These are phyloP conservation scores for Nematostella vectensis DNA, from an alignment of 92 coral and sea anemone species.

Conservation along the genomic window DNA sequence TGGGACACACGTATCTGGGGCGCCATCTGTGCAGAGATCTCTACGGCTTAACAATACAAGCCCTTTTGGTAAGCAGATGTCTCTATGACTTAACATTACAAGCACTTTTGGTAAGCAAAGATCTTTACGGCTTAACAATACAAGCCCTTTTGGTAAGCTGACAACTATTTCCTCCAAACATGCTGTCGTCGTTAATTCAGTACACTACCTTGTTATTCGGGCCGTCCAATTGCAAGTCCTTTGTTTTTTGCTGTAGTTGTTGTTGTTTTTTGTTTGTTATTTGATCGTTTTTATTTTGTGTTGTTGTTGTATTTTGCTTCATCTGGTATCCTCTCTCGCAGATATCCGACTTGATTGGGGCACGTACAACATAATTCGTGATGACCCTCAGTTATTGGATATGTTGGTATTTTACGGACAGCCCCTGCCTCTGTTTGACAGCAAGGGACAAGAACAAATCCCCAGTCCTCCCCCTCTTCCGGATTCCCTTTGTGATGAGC, in stretches of 20 bases:
- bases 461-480: slow-evolving; percentile 26
- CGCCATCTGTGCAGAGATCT: slow-evolving; percentile 71
- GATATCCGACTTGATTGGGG: slow-evolving; percentile 99
- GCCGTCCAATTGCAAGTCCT: no score
- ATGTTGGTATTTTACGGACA: slow-evolving; percentile 73
- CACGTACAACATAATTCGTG: slow-evolving; percentile 57
- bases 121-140: slow-evolving; percentile 83
- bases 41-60: slow-evolving; percentile 90
- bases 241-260: no score
- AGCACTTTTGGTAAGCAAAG: no score
- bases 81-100: no score
- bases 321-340: no score
- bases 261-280: no score
- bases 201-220: no score
- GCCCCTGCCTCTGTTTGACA: slow-evolving; percentile 55
- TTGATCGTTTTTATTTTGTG: no score
- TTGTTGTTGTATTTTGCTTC: no score
- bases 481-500: slow-evolving; percentile 30
- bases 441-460: slow-evolving; percentile 61
- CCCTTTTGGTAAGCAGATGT: slow-evolving; percentile 68
- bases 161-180: no score
- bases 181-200: no score
- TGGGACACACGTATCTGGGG: slow-evolving; percentile 95
- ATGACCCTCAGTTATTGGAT: slow-evolving; percentile 75
- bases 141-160: slow-evolving; percentile 78